These are phyloP conservation scores for Hipparchia semele DNA, from an alignment of 2,888 invertebrate species.

Conservation along the genomic window DNA sequence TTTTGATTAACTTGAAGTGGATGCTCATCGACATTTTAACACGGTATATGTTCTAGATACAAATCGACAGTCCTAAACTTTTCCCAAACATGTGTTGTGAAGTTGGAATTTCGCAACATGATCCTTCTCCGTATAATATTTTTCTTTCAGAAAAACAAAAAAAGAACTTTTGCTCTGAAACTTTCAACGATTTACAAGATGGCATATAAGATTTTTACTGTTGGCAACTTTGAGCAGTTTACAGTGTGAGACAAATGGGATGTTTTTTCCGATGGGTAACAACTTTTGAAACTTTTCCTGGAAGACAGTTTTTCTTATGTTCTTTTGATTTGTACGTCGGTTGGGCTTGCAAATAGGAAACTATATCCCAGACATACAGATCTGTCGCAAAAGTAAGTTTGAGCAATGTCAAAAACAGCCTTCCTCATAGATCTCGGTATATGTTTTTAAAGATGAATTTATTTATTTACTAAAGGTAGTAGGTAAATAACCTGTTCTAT, in stretches of 20 bases:
- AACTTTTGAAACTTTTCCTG: conserved; percentile 5
- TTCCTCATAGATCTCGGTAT: no score
- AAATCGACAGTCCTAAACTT: conserved; percentile 10
- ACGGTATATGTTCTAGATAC: background rate
- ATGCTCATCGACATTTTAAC: no score
- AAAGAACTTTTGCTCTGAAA: conserved; percentile 2
- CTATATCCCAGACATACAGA: no score
- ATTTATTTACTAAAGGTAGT: no score
- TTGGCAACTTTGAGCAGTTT: conserved; percentile 11
- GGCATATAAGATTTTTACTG: conserved; percentile 14
- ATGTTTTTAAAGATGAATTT: no score
- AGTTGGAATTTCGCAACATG: background rate
- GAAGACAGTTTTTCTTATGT: background rate
- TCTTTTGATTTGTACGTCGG: background rate
- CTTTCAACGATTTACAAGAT: conserved; percentile 17
- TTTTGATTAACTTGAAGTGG: no score
- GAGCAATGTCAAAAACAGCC: no score
- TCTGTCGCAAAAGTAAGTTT: background rate
- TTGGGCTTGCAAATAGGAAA: no score
- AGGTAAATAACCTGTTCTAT: no score
- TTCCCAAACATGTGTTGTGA: conserved; percentile 4
- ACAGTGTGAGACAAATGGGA: conserved; percentile 1
- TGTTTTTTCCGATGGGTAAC: conserved; percentile 8
- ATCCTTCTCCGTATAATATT: conserved; percentile 12
- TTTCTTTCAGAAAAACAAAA: background rate